These are phyloP conservation scores for Amblyraja radiata DNA, from an alignment of 2,797 vertebrate genomes.

Conservation along the genomic window DNA sequence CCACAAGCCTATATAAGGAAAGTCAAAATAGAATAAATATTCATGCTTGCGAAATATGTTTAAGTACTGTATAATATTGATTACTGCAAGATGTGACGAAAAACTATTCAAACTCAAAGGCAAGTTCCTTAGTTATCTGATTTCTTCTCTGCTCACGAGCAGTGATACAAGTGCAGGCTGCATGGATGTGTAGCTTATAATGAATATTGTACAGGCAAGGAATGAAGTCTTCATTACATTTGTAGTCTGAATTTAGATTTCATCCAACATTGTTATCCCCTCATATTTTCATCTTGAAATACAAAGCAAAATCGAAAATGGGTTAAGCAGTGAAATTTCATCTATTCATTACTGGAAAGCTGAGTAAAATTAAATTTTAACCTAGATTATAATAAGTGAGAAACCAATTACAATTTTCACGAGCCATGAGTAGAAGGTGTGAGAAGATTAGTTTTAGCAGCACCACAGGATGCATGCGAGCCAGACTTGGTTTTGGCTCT, in stretches of 20 bases:
- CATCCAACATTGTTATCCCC: background rate
- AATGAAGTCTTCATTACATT: background rate
- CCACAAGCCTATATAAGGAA: background rate
- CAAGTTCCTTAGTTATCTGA: no score
- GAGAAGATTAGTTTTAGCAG: background rate
- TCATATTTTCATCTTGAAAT: background rate
- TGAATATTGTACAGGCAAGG: background rate
- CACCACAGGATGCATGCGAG: background rate
- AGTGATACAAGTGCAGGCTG: background rate
- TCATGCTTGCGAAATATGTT: background rate
- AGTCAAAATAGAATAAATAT: background rate
- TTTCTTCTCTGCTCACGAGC: background rate
- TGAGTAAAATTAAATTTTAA: background rate
- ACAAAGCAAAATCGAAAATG: background rate
- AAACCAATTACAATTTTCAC: background rate
- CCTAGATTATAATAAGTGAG: background rate
- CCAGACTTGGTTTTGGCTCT: background rate
- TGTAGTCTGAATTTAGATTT: background rate
- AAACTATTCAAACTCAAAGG: background rate
- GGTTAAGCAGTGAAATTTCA: background rate
- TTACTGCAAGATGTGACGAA: background rate
- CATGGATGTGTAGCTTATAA: background rate
- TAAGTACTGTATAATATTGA: background rate
- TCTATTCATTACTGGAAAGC: background rate
- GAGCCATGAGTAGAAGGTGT: background rate